Evolutionary conservation across 2,888 invertebrate species (phyloP).

Genomic region (Drosophila paramelanica): DNA sequence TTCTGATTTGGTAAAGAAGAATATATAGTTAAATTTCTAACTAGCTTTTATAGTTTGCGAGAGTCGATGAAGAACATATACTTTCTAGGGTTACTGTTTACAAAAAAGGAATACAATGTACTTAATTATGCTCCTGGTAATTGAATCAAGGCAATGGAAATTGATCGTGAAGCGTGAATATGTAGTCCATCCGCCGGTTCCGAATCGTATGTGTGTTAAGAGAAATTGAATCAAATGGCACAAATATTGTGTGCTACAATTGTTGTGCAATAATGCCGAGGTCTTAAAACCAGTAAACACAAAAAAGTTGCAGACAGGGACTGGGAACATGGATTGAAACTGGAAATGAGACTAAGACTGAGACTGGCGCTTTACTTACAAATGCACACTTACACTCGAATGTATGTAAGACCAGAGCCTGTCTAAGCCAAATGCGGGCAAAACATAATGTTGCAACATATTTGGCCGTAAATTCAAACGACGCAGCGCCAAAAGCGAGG

Average conservation of each 20-base stretch:
- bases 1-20: too few species aligned
- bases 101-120: too few species aligned
- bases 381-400: conserved; percentile 42
- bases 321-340: conserved; percentile 24
- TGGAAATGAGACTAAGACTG: conserved; percentile 23
- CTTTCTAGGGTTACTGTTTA: too few species aligned
- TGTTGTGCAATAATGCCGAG: conserved; percentile 71
- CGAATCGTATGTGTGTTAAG: conserved; percentile 63
- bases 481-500: conserved; percentile 67
- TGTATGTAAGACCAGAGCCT: conserved; percentile 47
- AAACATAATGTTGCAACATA: conserved; percentile 76
- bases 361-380: conserved; percentile 52
- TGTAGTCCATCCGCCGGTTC: conserved; percentile 28
- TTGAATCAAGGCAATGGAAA: conserved; percentile 11
- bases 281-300: conserved; percentile 52
- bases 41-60: too few species aligned
- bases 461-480: conserved; percentile 69
- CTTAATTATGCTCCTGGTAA: too few species aligned
- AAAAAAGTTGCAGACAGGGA: conserved; percentile 42
- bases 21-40: too few species aligned
- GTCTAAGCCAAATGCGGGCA: conserved; percentile 80
- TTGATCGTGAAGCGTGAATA: conserved; percentile 12
- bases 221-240: conserved; percentile 78
- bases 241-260: conserved; percentile 71
- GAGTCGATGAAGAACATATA: too few species aligned